Conservation (phyloP, 2,113 vertebrate genomes). For the Coturnix japonica region DNA sequence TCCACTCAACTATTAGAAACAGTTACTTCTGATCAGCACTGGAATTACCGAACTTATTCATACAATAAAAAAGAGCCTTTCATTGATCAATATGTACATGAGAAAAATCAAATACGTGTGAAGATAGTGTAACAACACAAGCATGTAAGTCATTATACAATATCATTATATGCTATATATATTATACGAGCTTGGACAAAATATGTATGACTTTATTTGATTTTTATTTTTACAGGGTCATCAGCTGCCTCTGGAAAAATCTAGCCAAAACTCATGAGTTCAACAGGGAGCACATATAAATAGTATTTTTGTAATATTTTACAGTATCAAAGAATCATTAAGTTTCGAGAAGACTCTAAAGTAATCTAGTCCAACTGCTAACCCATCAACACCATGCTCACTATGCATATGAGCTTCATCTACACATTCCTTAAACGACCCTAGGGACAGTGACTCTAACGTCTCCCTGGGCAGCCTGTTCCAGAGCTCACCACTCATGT, state of each 20-base stretch:
- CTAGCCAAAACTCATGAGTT: background rate
- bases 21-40: background rate
- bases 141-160: background rate
- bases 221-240: background rate
- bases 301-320: conserved; percentile 10
- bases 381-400: no score
- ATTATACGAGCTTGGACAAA: background rate
- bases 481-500: no score
- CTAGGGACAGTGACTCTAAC: no score
- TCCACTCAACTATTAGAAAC: background rate
- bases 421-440: no score
- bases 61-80: background rate
- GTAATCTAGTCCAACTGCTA: no score
- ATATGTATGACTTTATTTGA: rapidly evolving
- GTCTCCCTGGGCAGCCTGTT: no score
- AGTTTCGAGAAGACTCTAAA: no score
- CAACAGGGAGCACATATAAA: background rate
- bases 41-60: background rate
- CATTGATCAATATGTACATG: background rate
- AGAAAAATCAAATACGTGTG: background rate
- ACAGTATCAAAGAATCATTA: background rate
- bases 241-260: background rate
- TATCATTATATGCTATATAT: no score
- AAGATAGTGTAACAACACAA: background rate
- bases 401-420: no score